Evolutionary conservation across 2,888 invertebrate species (phyloP), one percentile per base, ranked within the genome.

Genomic region (Bellardia bayeri): DNA sequence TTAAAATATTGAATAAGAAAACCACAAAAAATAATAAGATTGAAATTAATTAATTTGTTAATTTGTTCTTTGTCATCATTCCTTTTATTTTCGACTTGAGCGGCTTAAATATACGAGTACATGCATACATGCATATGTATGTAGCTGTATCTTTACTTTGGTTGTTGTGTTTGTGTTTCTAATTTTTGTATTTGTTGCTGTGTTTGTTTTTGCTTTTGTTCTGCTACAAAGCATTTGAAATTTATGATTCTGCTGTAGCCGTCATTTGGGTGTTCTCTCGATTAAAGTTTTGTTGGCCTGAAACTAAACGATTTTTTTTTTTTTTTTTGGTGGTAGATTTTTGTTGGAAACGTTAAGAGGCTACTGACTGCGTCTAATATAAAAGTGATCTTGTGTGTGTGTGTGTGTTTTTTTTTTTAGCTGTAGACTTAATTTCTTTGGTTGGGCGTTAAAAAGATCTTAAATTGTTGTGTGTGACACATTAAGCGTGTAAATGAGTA

Each of bases 1-100:
- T 69, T 30, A 66, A 23, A 45, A 49, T 74, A 63, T 75, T 72
- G n/a, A 54, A 58, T 23, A 11, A n/a, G 9, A 11, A 30, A 30
- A 2, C 3, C 4, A 30, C 1, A 30, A 13, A 58, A 58, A 11
- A 42, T 14, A 72, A 54, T 6, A 14, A 54, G 7, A 23, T 76
- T 61, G 23, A 83, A 83, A 89, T 86, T 89, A 86, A 89, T 89
- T 89, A 89, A 89, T 89, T 89, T 87, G 88, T 88, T 89, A 89
- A 89, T 88, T 89, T 79, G 88, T 85, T 86, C 83, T 83, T 88
- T 89, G 88, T 88, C 87, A 89, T 83, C 45, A 56, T 78, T 78
- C 68, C 85, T 86, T 51, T 42, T 42, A 66, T 49, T 45, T 82
- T 63, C 33, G 58, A 58, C 4, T 69, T 63, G 49, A 76, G 71